These are phyloP conservation scores for Dromaius novaehollandiae DNA, from an alignment of 2,113 vertebrate genomes.

Conservation along the genomic window DNA sequence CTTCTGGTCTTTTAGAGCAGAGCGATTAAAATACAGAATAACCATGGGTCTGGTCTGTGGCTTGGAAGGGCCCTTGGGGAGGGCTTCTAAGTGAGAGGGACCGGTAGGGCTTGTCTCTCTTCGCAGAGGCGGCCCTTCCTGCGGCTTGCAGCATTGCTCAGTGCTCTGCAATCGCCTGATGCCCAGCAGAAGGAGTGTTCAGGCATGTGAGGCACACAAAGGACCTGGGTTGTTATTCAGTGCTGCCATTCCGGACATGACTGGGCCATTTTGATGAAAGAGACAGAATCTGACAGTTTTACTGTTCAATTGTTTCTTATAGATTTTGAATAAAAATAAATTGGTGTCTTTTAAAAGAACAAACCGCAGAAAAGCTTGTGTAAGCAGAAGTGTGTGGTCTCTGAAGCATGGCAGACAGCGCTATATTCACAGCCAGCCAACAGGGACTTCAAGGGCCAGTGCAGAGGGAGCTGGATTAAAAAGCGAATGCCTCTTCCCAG, in stretches of 20 bases:
- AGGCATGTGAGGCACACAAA: background rate
- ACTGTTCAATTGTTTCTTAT: slow-evolving; percentile 17
- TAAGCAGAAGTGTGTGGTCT: background rate
- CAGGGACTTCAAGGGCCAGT: background rate
- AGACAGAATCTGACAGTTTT: background rate
- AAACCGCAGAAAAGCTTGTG: background rate
- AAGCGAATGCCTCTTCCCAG: background rate
- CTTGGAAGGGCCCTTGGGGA: background rate
- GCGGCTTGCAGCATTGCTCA: background rate
- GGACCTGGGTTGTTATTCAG: background rate
- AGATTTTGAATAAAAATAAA: slow-evolving; percentile 57
- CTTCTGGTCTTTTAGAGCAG: background rate
- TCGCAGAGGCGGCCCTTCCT: accelerated
- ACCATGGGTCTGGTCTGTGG: background rate
- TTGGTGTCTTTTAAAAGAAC: slow-evolving; percentile 11
- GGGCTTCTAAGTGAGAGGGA: background rate
- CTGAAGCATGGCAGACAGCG: background rate
- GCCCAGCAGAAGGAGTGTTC: background rate
- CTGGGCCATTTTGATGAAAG: background rate
- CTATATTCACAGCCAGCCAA: background rate
- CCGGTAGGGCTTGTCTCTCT: accelerated
- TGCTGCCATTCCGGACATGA: background rate
- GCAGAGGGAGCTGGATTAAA: background rate
- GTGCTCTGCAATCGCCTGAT: background rate
- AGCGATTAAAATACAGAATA: background rate